Percentiles rank a stretch among this genome's conserved stretches.
Conservation (phyloP, 2,113 vertebrate genomes). For the Callorhinus ursinus region DNA sequence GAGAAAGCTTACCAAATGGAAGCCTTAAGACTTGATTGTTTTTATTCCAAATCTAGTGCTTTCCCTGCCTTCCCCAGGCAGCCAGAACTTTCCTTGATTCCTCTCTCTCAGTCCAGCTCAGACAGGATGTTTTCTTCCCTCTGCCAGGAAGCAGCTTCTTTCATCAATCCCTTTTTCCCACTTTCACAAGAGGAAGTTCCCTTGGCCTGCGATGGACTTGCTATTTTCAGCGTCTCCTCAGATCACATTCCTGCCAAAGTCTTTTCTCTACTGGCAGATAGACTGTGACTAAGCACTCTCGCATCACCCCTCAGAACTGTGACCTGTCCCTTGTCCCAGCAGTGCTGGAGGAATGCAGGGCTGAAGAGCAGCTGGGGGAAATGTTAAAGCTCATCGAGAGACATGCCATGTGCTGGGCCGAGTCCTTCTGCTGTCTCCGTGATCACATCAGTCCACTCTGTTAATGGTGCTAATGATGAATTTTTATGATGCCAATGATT, state of each 20-base stretch:
- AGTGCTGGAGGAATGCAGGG: background rate
- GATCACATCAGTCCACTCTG: background rate
- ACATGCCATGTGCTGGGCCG: background rate
- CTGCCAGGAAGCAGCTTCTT: conserved; percentile 47
- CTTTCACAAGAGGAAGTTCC: conserved; percentile 53
- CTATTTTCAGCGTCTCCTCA: conserved; percentile 29
- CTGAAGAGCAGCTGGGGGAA: background rate
- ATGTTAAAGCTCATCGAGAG: background rate
- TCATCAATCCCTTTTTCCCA: background rate
- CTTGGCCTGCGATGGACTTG: background rate
- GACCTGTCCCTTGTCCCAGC: background rate
- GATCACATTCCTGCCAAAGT: background rate
- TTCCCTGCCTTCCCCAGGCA: background rate
- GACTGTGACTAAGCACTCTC: background rate
- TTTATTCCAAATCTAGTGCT: background rate
- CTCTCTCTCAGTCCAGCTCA: background rate
- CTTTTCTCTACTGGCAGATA: background rate
- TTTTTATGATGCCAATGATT: background rate
- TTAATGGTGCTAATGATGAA: background rate
- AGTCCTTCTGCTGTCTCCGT: background rate
- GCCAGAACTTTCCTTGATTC: background rate
- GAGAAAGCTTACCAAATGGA: background rate
- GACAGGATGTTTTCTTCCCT: conserved; percentile 30
- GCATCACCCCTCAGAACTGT: background rate
- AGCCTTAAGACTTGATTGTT: background rate